Conservation (phyloP, 1,140 invertebrate genomes). For the Centruroides vittatus region DNA sequence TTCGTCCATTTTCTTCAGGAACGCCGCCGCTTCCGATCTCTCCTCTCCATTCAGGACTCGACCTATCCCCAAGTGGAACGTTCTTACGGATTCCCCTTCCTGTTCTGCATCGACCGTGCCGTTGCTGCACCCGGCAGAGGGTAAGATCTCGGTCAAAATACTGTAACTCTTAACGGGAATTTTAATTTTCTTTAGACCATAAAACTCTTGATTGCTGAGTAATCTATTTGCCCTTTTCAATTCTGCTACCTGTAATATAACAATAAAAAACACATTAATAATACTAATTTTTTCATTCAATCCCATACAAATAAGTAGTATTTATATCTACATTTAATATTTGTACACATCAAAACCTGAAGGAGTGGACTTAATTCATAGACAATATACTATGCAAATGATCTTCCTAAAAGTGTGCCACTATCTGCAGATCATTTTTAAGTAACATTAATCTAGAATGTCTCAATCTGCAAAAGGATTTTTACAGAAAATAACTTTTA, state of each 20-base stretch:
- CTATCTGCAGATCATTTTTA: no score
- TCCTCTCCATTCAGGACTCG: slow-evolving; percentile 5
- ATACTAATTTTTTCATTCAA: not conserved
- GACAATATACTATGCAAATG: no score
- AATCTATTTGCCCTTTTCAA: slow-evolving; percentile 17
- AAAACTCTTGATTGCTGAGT: slow-evolving; percentile 17
- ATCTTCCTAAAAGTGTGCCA: no score
- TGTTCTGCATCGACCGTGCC: not conserved
- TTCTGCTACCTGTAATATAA: slow-evolving; percentile 7
- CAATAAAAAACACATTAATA: not conserved
- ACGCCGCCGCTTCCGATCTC: slow-evolving; percentile 12
- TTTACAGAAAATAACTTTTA: no score
- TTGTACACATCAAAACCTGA: no score
- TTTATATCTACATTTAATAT: no score
- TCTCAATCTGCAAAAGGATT: no score
- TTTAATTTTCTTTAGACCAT: slow-evolving; percentile 8
- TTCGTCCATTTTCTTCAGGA: slow-evolving; percentile 14
- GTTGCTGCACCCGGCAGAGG: not conserved
- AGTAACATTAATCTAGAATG: no score
- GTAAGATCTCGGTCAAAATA: slow-evolving; percentile 14
- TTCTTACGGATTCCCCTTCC: not conserved
- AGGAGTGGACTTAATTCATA: no score
- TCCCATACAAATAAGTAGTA: no score
- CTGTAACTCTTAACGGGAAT: slow-evolving; percentile 19
- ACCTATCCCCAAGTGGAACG: slow-evolving; percentile 17